phyloP scores from a whole-genome alignment of 2,797 vertebrate species.

The Stomatorhinus walkeri region DNA sequence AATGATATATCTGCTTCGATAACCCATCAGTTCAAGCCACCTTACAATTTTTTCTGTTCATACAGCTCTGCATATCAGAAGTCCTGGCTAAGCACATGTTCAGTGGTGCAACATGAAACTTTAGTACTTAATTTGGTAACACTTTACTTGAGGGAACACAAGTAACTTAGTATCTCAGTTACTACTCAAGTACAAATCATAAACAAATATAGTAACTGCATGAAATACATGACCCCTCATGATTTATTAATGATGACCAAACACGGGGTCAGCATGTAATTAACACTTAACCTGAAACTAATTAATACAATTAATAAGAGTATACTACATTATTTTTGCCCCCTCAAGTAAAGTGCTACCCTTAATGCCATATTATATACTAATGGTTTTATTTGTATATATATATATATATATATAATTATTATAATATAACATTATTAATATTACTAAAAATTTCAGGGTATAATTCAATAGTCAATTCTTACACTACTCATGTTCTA shows the following conservation, averaged over 20 bases:
- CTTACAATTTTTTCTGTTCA: neutral
- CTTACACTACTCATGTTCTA: neutral
- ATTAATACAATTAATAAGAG: neutral
- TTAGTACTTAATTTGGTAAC: neutral
- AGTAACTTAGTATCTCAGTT: neutral
- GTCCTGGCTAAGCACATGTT: neutral
- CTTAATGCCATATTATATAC: neutral
- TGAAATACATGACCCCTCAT: neutral
- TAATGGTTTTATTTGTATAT: neutral
- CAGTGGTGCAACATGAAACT: neutral
- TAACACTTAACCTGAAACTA: neutral
- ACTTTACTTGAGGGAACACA: neutral
- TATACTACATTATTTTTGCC: neutral
- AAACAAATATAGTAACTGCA: neutral
- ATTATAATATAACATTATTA: neutral
- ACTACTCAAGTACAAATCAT: neutral
- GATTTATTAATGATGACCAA: constrained; percentile 1
- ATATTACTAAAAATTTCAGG: neutral
- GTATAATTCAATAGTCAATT: neutral
- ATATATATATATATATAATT: neutral
- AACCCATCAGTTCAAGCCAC: neutral
- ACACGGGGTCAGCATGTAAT: neutral
- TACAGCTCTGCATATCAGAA: neutral
- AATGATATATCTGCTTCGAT: neutral
- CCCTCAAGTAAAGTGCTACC: neutral